Conservation (phyloP, 1,140 invertebrate species). For the Bombyx mandarina region DNA sequence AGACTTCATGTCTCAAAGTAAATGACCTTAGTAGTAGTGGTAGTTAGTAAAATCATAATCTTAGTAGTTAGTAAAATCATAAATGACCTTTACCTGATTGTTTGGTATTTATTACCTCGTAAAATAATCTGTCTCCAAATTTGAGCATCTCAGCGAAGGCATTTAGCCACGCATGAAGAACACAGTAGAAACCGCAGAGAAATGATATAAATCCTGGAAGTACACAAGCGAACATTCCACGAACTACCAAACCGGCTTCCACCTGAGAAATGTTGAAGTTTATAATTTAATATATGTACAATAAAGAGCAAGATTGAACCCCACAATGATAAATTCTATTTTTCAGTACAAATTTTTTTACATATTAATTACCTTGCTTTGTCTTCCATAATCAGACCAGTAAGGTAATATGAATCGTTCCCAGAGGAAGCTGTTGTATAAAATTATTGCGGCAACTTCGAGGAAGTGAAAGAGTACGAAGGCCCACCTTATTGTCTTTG, state of each 20-base stretch:
- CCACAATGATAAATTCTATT: neutral
- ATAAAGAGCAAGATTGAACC: neutral
- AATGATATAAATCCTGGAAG: slow-evolving; percentile 82
- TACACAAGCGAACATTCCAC: slow-evolving; percentile 80
- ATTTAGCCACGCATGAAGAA: slow-evolving; percentile 92
- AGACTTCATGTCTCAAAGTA: no score
- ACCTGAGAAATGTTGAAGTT: slow-evolving; percentile 52
- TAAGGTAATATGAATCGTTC: slow-evolving; percentile 81
- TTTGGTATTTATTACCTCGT: slow-evolving; percentile 72
- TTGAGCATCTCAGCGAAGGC: slow-evolving; percentile 87
- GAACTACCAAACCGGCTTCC: slow-evolving; percentile 72
- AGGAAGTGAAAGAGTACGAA: slow-evolving; percentile 78
- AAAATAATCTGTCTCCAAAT: slow-evolving; percentile 90
- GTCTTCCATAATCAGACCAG: slow-evolving; percentile 80
- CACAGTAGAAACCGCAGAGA: slow-evolving; percentile 85
- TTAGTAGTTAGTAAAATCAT: no score
- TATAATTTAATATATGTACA: neutral
- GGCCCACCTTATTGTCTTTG: slow-evolving; percentile 80
- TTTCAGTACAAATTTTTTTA: neutral
- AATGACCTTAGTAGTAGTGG: no score
- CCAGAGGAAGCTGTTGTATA: slow-evolving; percentile 85
- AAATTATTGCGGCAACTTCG: slow-evolving; percentile 83
- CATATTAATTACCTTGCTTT: slow-evolving; percentile 32
- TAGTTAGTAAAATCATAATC: no score
- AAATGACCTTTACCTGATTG: no score